Base-by-base conservation (phyloP, 1,140 invertebrate species). In the Saxidomus purpurata region DNA sequence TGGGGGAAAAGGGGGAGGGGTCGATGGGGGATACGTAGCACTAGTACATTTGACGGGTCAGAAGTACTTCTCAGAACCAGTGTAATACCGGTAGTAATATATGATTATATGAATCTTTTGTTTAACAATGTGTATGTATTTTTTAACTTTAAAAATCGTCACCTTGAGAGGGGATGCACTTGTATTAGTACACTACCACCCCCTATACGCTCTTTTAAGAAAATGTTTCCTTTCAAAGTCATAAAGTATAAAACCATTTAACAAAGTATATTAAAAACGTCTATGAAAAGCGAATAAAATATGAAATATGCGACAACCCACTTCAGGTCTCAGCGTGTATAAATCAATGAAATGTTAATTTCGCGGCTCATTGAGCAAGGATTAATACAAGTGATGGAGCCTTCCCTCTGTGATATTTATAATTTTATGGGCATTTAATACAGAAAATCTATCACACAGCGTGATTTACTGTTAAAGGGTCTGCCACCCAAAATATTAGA, bases 311-410 rank as follows among this genome's bases (percentile, higher is more conserved):
- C 28, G 25, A 63, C 19, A 63, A 25, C 19, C 6, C n/a, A 22
- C 25, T 31, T 71, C 67, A 19, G 4, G 67, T 38, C 67, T 0
- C 67, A 71, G 67, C 17, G 34, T 71, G 67, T 28, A 71, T 71
- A 71, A 71, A 71, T 71, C 67, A 71, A 71, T 71, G 67, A 71
- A 71, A 71, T 71, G 67, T 71, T 71, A 71, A 71, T 71, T 71
- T 71, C 67, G 67, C 67, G 67, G 3, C 67, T 71, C 67, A 71
- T 71, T 71, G 36, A 34, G 9, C 34, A 28, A 2, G 34, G 67
- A 71, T 71, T 71, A 71, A 36, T 38, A 19, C 67, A 36, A 40
- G 34, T 36, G 67, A 71, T 71, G 67, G 67, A 71, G 67, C 36
- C 67, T 38, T 13, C 67, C 36, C 36, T 17, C 67, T 71, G 67